Base-by-base conservation (phyloP, 2,797 vertebrate genomes). In the Clarias laeviceps region DNA sequence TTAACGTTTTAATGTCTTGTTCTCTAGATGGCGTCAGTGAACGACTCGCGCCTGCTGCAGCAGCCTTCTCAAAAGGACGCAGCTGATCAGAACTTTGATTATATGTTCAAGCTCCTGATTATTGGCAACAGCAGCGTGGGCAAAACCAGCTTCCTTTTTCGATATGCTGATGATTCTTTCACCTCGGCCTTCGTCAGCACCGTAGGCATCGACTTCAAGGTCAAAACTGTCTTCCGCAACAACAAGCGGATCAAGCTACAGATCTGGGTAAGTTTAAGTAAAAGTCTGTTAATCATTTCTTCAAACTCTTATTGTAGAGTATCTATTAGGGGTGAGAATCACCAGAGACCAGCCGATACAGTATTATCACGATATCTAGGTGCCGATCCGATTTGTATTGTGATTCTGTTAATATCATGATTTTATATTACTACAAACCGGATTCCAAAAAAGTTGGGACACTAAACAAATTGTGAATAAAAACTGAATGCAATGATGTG, bases 211-310 rank as follows among this genome's bases (percentile, higher is more conserved):
- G 95, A 96, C 92, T 96, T 96, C 89, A 96, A 96, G 88, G 95
- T 96, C 88, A 96, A 96, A 92, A 96, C 96, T 0, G 94, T 96
- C 85, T 96, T 95, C 81, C 92, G 95, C 50, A 95, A 96, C 0
- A 94, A 96, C 90, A 96, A 96, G 91, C 91, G 96, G 87, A 95
- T 96, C 90, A 96, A 96, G 88, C 93, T 96, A 61, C 96, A 96
- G 90, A 96, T 96, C 83, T 96, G 96, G 96, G 96, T 96, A 91
- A 92, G 96, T 89, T 15, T 61, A 34, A 66, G 22, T 59, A 32
- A 18, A 54, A 0, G n/a, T 54, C 22, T 29, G 22, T 80, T 18
- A 14, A 54, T 66, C 17, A 4, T 57, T 62, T 50, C 2, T 2
- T 73, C 15, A 27, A 29, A 29, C 17, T 9, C 32, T 22, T 29